Percentiles rank a stretch among this genome's conserved stretches.
Evolutionary conservation across 2,797 vertebrate species (phyloP).

Genomic region (Pagetopsis macropterus): DNA sequence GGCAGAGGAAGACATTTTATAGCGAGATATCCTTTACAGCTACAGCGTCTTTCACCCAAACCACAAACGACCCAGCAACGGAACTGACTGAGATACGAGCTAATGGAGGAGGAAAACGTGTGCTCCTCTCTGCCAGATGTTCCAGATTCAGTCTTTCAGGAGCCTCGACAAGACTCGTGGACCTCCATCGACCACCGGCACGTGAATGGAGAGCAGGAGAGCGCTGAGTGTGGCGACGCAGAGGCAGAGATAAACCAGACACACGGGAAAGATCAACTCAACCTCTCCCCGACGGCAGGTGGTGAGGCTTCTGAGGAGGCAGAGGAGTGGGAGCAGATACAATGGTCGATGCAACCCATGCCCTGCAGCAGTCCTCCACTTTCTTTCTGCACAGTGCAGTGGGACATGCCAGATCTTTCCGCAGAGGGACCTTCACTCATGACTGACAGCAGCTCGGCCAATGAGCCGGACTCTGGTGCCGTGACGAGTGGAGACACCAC

Average conservation of each 20-base stretch:
- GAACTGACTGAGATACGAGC: constrained; percentile 35
- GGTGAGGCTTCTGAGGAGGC: constrained; percentile 35
- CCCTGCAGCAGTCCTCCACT: constrained; percentile 58
- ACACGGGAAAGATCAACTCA: constrained; percentile 7
- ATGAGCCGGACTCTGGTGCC: constrained; percentile 44
- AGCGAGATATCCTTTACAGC: constrained; percentile 24
- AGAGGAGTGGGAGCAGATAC: constrained; percentile 63
- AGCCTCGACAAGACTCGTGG: constrained; percentile 36
- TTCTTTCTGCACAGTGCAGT: constrained; percentile 78
- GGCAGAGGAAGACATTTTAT: constrained; percentile 39
- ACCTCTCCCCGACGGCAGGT: constrained; percentile 4
- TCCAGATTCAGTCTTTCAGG: constrained; percentile 35
- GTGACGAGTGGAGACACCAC: constrained; percentile 26
- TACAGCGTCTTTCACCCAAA: constrained; percentile 16
- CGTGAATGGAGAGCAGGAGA: constrained; percentile 58
- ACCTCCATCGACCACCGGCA: constrained; percentile 24
- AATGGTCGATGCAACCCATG: constrained; percentile 61
- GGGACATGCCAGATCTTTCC: constrained; percentile 71
- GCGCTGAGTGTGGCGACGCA: constrained; percentile 10
- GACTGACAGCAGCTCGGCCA: constrained; percentile 50
- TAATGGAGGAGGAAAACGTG: constrained; percentile 73
- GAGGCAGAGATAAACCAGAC: constrained; percentile 37
- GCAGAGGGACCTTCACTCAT: constrained; percentile 25
- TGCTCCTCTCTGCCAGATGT: constrained; percentile 40
- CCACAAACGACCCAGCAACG: constrained; percentile 4